phyloP scores from a whole-genome alignment of 2,797 vertebrate genomes.

The Eulemur albifrons region DNA sequence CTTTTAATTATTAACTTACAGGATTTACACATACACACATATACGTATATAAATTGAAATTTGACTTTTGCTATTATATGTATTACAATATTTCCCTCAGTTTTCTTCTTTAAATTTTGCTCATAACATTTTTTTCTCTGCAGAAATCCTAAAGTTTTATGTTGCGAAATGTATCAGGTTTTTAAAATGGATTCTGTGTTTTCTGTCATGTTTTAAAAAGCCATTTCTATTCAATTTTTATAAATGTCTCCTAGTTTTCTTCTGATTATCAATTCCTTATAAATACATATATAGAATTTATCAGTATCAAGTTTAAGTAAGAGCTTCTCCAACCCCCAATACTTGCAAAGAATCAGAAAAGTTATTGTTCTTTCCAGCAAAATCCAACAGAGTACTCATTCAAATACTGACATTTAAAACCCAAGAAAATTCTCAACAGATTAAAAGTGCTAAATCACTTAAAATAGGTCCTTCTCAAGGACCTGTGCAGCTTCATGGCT shows the following conservation, averaged over 20 bases:
- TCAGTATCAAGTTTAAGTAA: conserved; percentile 5
- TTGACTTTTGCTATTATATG: background rate
- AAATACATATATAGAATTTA: background rate
- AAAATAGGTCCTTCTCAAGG: conserved; percentile 11
- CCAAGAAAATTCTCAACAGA: conserved; percentile 34
- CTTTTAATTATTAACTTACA: background rate
- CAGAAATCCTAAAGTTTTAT: conserved; percentile 5
- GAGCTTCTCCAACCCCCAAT: conserved; percentile 40
- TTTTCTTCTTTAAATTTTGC: conserved; percentile 41
- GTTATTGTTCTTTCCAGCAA: conserved; percentile 30
- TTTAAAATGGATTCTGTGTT: background rate
- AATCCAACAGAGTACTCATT: conserved; percentile 43
- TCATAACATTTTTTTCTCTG: background rate
- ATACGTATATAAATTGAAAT: background rate
- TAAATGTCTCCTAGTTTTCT: background rate
- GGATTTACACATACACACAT: background rate
- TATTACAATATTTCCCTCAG: background rate
- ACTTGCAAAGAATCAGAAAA: conserved; percentile 42
- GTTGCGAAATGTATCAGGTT: background rate
- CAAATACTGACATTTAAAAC: conserved; percentile 55
- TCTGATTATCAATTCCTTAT: background rate
- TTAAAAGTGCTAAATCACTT: conserved; percentile 5
- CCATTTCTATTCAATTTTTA: background rate
- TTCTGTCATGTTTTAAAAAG: background rate
- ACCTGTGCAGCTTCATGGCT: background rate